phyloP scores from a whole-genome alignment of 2,797 vertebrate genomes.

The Gambusia yucatana region DNA sequence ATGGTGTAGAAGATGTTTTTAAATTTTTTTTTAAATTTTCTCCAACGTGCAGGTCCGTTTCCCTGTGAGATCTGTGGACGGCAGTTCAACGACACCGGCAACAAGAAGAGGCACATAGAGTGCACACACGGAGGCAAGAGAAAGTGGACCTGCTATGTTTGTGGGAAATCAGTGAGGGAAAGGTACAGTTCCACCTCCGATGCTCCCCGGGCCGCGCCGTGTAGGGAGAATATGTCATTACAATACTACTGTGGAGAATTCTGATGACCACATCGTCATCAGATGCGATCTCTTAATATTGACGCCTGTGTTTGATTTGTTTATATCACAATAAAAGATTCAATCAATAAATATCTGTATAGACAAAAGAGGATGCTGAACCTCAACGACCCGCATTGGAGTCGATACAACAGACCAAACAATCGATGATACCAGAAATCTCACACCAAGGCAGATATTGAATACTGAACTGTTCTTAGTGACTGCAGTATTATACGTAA shows the following conservation, averaged over 20 bases:
- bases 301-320: too few species aligned
- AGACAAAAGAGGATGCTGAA: too few species aligned
- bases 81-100: slow-evolving; percentile 97
- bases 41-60: slow-evolving; percentile 87
- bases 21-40: neutral
- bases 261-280: neutral
- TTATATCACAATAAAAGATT: too few species aligned
- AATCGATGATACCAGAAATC: neutral
- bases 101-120: slow-evolving; percentile 95
- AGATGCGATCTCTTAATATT: too few species aligned
- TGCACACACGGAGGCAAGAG: slow-evolving; percentile 98
- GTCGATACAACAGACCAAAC: neutral
- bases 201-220: neutral
- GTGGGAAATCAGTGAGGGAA: slow-evolving; percentile 97
- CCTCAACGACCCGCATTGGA: neutral
- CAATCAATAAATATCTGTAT: too few species aligned
- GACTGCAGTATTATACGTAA: neutral
- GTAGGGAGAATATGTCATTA: neutral
- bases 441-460: neutral
- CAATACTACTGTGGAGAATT: neutral
- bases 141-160: slow-evolving; percentile 97
- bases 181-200: slow-evolving; percentile 76
- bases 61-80: slow-evolving; percentile 98
- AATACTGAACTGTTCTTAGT: neutral
- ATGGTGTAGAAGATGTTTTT: neutral